Conservation (phyloP, 2,888 invertebrate species). For the Chironomus tentans region DNA sequence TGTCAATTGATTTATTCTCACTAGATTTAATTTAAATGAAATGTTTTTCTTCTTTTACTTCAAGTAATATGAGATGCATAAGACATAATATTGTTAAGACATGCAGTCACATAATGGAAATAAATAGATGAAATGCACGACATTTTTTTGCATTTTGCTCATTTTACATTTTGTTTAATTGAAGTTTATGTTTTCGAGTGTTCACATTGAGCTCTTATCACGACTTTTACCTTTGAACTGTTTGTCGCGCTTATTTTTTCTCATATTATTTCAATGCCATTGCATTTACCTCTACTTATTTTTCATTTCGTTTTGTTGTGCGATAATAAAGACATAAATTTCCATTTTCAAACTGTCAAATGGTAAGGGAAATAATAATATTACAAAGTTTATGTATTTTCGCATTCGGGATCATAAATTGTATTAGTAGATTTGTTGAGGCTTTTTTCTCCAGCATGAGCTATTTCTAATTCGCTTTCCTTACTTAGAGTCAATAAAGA, state of each 20-base stretch:
- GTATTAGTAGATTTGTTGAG: neutral
- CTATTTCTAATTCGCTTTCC: too few species aligned
- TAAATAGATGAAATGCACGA: neutral
- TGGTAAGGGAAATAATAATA: neutral
- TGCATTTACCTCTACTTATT: too few species aligned
- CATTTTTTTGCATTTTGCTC: too few species aligned
- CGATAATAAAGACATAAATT: conserved; percentile 6
- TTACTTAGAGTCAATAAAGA: too few species aligned
- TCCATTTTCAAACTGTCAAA: neutral
- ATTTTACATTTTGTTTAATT: neutral
- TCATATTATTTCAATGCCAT: neutral
- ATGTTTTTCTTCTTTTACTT: too few species aligned
- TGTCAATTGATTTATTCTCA: too few species aligned
- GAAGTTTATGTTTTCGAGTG: neutral
- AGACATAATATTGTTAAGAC: neutral
- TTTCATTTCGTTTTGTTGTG: neutral
- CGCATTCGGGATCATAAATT: neutral
- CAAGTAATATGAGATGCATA: too few species aligned
- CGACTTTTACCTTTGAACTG: conserved; percentile 4
- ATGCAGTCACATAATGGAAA: neutral
- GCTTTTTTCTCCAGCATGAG: neutral
- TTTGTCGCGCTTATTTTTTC: neutral
- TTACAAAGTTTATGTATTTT: neutral
- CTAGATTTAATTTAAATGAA: too few species aligned
- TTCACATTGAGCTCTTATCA: neutral